Percentiles rank a stretch among this genome's conserved stretches.
These are phyloP conservation scores for Trididemnum clinides DNA, from an alignment of 23 tunicate species.

Conservation along the genomic window DNA sequence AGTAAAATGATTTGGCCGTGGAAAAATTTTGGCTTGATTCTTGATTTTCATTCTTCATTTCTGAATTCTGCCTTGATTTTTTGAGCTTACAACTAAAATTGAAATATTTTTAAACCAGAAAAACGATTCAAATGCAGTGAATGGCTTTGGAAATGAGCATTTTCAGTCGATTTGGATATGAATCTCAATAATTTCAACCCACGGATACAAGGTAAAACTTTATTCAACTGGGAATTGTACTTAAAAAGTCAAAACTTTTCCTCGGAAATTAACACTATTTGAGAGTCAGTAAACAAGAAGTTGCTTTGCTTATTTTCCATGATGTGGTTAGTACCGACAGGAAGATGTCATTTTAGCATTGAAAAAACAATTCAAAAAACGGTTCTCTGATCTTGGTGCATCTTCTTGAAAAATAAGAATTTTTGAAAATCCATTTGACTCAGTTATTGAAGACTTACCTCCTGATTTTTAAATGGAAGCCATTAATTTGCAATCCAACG, in stretches of 20 bases:
- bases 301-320: background rate
- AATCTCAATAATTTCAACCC: background rate
- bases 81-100: background rate
- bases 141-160: background rate
- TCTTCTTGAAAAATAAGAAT: background rate
- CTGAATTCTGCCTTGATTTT: background rate
- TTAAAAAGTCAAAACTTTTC: background rate
- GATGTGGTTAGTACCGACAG: background rate
- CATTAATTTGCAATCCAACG: background rate
- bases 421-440: conserved; percentile 1
- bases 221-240: background rate
- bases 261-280: background rate
- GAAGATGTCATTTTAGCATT: background rate
- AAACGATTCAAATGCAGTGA: background rate
- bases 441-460: background rate
- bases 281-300: background rate
- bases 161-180: background rate
- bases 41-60: no score
- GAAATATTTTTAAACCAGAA: background rate
- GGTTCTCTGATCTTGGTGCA: conserved; percentile 4
- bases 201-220: background rate
- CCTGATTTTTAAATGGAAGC: background rate
- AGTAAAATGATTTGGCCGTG: background rate
- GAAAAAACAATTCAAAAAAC: background rate
- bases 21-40: no score